These are phyloP conservation scores for Anser cygnoides DNA, from an alignment of 2,113 vertebrate genomes.

Conservation along the genomic window DNA sequence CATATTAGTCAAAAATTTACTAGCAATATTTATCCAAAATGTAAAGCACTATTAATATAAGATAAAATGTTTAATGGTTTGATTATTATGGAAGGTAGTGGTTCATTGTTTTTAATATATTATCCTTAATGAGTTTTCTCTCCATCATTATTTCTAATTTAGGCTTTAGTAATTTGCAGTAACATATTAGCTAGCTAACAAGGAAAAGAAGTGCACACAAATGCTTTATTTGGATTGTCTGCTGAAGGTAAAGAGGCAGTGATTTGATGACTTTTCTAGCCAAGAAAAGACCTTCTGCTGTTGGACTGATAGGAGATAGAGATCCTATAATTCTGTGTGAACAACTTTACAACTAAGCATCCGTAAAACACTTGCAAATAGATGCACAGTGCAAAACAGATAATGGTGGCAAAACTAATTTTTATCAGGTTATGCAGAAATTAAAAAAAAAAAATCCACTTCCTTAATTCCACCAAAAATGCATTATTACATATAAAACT, in stretches of 20 bases:
- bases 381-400: background rate
- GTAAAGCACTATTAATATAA: background rate
- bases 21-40: background rate
- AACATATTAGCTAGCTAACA: background rate
- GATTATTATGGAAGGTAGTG: background rate
- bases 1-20: background rate
- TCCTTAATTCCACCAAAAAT: background rate
- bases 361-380: background rate
- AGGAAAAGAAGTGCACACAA: background rate
- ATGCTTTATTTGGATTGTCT: background rate
- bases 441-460: background rate
- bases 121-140: background rate
- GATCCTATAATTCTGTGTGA: background rate
- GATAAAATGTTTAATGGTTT: background rate
- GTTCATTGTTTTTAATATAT: background rate
- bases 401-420: background rate
- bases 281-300: background rate
- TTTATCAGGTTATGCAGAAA: background rate
- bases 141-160: background rate
- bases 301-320: background rate
- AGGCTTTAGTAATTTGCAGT: background rate
- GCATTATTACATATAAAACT: background rate
- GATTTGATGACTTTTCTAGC: background rate
- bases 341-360: background rate
- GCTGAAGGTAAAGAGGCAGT: background rate